Conservation (phyloP, 1,140 invertebrate species). For the Anastatus disparis region DNA sequence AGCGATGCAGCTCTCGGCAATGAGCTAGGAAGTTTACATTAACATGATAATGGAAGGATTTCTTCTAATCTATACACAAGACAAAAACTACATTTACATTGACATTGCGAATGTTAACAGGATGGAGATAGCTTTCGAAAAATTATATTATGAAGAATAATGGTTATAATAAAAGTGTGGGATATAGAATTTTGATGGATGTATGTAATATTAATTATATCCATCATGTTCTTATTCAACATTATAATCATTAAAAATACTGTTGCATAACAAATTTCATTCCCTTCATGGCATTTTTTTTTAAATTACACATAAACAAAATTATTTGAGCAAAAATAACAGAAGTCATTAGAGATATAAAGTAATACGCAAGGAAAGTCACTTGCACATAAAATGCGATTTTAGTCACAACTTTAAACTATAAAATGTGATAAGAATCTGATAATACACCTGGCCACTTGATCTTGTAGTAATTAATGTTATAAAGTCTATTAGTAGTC, state of each 20-base stretch:
- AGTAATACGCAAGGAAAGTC: neutral
- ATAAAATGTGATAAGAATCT: constrained; percentile 35
- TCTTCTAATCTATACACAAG: constrained; percentile 29
- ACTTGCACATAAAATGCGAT: constrained; percentile 23
- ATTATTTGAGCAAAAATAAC: constrained; percentile 23
- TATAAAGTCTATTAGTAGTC: constrained; percentile 34
- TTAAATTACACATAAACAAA: constrained; percentile 24
- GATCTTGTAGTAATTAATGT: constrained; percentile 35
- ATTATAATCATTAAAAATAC: constrained; percentile 35
- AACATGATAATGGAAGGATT: constrained; percentile 17
- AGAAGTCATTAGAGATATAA: constrained; percentile 34
- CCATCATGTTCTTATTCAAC: constrained; percentile 10
- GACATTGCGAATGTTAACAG: constrained; percentile 35
- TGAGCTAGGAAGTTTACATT: constrained; percentile 32
- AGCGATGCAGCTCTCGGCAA: constrained; percentile 18
- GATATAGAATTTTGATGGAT: constrained; percentile 23
- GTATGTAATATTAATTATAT: constrained; percentile 19
- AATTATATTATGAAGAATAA: constrained; percentile 37
- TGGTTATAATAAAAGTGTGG: constrained; percentile 37
- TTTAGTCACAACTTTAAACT: constrained; percentile 31
- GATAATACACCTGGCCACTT: constrained; percentile 26
- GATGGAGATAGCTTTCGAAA: constrained; percentile 36
- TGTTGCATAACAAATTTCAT: constrained; percentile 34
- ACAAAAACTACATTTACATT: constrained; percentile 31
- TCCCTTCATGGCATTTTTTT: constrained; percentile 39